Evolutionary conservation across 1,140 invertebrate genomes (phyloP).

Genomic region (Penaeus indicus): DNA sequence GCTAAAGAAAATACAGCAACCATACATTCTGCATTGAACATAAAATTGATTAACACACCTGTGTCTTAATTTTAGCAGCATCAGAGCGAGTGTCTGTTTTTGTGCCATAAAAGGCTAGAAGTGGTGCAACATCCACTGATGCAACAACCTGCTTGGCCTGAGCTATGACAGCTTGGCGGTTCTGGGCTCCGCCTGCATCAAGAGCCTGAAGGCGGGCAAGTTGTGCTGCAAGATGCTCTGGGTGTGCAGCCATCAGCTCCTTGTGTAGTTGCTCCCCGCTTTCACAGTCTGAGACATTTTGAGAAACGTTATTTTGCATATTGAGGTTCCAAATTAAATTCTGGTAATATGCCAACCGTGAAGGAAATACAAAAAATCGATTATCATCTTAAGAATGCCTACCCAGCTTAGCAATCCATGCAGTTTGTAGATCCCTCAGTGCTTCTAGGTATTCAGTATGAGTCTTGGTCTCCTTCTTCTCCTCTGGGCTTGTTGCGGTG

Average conservation of each 20-base stretch:
- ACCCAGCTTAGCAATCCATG: constrained; percentile 57
- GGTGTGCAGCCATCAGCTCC: constrained; percentile 54
- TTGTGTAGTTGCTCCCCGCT: constrained; percentile 45
- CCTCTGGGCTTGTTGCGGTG: constrained; percentile 24
- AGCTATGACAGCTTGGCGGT: constrained; percentile 41
- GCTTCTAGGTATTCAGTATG: constrained; percentile 48
- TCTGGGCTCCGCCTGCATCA: constrained; percentile 47
- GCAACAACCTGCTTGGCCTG: constrained; percentile 41
- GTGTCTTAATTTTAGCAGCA: constrained; percentile 56
- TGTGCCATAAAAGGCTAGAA: constrained; percentile 56
- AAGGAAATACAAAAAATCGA: background rate
- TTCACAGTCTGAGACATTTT: constrained; percentile 35
- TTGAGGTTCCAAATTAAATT: too few relatives aligned
- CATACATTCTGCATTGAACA: too few relatives aligned
- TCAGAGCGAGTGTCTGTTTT: constrained; percentile 57
- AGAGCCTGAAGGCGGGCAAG: constrained; percentile 49
- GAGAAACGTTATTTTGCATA: too few relatives aligned
- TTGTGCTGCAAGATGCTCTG: constrained; percentile 57
- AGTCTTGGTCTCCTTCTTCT: constrained; percentile 51
- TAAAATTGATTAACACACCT: constrained; percentile 19
- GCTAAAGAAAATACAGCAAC: background rate
- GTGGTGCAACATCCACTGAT: constrained; percentile 41
- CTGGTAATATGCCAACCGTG: background rate
- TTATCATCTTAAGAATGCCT: background rate
- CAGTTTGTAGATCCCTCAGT: constrained; percentile 51